Evolutionary conservation across 2,113 vertebrate species (phyloP).

Genomic region (Himantopus leucocephalus): DNA sequence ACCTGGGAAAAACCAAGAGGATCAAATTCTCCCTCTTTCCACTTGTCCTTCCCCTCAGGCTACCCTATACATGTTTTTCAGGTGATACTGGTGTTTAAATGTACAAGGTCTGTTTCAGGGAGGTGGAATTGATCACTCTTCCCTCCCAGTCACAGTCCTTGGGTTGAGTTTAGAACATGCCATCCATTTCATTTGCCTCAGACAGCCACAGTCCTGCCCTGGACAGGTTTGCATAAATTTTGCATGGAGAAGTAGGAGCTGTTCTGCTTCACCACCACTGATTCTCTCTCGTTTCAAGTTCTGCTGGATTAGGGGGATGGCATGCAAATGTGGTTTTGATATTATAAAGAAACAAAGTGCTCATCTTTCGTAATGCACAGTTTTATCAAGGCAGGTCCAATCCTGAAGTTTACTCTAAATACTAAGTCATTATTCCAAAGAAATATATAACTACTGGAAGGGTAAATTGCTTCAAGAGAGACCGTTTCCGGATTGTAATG

Average conservation of each 20-base stretch:
- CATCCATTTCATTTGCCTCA: not conserved
- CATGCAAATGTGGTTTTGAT: not conserved
- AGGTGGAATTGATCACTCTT: not conserved
- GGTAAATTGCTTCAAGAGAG: not conserved
- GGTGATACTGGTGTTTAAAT: not conserved
- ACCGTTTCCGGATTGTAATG: not conserved
- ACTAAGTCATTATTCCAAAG: not conserved
- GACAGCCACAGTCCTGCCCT: not conserved
- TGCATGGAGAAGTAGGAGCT: not conserved
- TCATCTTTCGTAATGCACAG: not conserved
- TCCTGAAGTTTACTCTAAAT: not conserved
- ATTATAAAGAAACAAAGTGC: not conserved
- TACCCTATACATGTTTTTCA: not conserved
- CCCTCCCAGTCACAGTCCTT: not conserved
- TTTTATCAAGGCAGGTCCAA: not conserved
- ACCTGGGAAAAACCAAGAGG: not conserved
- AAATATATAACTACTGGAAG: not conserved
- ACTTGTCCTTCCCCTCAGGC: not conserved
- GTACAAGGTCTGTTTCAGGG: not conserved
- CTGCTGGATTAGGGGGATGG: not conserved
- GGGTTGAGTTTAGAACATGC: not conserved
- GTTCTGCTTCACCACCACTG: not conserved
- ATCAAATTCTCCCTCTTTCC: not conserved
- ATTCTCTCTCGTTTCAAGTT: not conserved
- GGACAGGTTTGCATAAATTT: not conserved